Evolutionary conservation across 2,113 vertebrate species (phyloP), one percentile per base, ranked within the genome.

Genomic region (Misgurnus anguillicaudatus): DNA sequence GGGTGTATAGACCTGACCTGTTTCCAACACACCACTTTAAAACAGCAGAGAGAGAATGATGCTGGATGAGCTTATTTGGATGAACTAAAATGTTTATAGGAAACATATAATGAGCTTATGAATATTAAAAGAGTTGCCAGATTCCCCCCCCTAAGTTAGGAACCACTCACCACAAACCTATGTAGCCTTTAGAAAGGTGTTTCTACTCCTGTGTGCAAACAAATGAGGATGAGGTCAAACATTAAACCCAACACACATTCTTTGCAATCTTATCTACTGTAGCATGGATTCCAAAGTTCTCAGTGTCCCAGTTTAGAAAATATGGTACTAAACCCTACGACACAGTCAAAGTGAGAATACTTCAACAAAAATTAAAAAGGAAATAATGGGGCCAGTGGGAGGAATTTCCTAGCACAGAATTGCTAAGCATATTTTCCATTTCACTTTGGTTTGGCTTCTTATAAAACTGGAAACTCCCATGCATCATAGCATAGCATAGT

Each of bases 201-300:
- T 47, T 36, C 41, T 1, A 66, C 9, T 17, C 3, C 9, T 65
- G 51, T 31, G 71, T 24, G 55, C 21, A 17, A 36, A 48, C 31
- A 57, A 24, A 36, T 14, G 21, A 38, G 9, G 48, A 19, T 6
- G 24, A 61, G 57, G 71, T 84, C 70, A 84, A 84, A 84, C 68
- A 81, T 84, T 81, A 84, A 84, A 75, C 80, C 38, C 42, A 48
- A 62, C 38, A 61, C 13, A 21, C 70, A 82, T 81, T 79, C 51
- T 82, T 82, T 45, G 42, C 53, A 80, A 63, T 78, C 75, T 63
- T 62, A 74, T 65, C 63, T 11, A 14, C 58, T 31, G 24, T 31
- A 31, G 24, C 16, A 16, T 1, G 4, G 60, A 72, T 80, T 80
- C 64, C 79, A 80, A 75, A 75, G 72, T 69, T 45, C 80, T 75